Conservation (phyloP, 2,113 vertebrate genomes). For the Arenaria interpres region DNA sequence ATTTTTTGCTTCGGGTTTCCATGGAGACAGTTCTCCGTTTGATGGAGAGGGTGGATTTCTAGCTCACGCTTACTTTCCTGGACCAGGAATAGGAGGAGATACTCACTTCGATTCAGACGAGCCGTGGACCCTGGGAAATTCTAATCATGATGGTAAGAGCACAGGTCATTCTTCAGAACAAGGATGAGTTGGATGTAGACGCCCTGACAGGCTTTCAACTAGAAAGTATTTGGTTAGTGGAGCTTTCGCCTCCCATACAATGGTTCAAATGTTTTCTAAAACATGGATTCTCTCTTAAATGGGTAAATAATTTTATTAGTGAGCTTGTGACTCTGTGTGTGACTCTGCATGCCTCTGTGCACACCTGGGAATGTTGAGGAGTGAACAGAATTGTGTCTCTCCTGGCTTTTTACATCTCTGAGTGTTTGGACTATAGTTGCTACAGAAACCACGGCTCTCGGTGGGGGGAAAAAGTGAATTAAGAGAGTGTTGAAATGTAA, state of each 20-base stretch:
- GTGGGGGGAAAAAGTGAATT: background rate
- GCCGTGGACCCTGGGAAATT: slow-evolving; percentile 95
- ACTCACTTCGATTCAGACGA: slow-evolving; percentile 98
- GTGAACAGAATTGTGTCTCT: background rate
- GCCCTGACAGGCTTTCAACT: background rate
- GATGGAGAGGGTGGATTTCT: slow-evolving; percentile 97
- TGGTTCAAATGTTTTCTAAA: background rate
- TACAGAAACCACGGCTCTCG: background rate
- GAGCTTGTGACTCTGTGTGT: background rate
- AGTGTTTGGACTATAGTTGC: background rate
- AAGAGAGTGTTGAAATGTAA: background rate
- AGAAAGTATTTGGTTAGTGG: background rate
- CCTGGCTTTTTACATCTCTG: background rate
- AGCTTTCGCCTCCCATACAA: background rate
- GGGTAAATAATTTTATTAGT: background rate
- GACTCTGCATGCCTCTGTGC: background rate
- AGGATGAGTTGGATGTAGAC: background rate
- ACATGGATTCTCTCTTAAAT: background rate
- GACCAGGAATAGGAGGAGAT: slow-evolving; percentile 96
- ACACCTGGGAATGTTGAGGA: background rate
- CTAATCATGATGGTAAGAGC: slow-evolving; percentile 92
- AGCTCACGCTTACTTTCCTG: slow-evolving; percentile 97
- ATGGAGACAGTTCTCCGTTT: slow-evolving; percentile 96
- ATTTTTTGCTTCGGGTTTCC: slow-evolving; percentile 98
- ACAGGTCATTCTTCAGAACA: background rate